Evolutionary conservation across 2,888 invertebrate genomes (phyloP), one percentile per base, ranked within the genome.

Genomic region (Pachliopta kotzebuea): DNA sequence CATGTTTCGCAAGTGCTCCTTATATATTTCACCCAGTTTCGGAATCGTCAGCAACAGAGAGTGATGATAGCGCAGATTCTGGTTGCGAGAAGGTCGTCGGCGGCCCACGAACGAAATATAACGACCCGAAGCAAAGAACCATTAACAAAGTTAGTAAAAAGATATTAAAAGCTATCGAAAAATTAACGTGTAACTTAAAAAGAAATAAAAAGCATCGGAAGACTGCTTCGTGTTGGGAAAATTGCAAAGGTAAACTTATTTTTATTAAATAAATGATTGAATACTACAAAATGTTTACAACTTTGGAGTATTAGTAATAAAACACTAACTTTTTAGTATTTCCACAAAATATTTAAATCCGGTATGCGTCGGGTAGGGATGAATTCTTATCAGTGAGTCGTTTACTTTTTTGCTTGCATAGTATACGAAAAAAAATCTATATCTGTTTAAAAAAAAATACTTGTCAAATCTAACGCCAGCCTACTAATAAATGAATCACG

Each of bases 101-200:
- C 75, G 84, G 80, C 68, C 81, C 78, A 80, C 86, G 86, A 88
- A 88, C 79, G 79, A 88, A 86, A 73, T 89, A 85, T 73, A 76
- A 71, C 86, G 91, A 91, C 79, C 88, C 90, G 80, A 91, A 90
- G 76, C 76, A 83, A 70, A 85, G 90, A 78, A 90, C 91, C 66
- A 90, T 91, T 78, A 90, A 88, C 76, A 90, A 90, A 85, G 91
- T 91, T 73, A 90, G 91, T 79, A 84, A 87, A 74, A 91, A 91
- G 71, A 90, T 91, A 75, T 73, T 91, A 60, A 88, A 80, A 69
- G 90, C 81, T 50, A 91, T 91, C 56, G 91, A 91, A 69, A 86
- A 83, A 70, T 74, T 91, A 66, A 89, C 91, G 18, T 91, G 91
- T 72, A 89, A 85, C 68, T 80, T 90, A 63, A 88, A 82, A 71